phyloP scores from a whole-genome alignment of 2,113 vertebrate genomes.

The Astur gentilis region DNA sequence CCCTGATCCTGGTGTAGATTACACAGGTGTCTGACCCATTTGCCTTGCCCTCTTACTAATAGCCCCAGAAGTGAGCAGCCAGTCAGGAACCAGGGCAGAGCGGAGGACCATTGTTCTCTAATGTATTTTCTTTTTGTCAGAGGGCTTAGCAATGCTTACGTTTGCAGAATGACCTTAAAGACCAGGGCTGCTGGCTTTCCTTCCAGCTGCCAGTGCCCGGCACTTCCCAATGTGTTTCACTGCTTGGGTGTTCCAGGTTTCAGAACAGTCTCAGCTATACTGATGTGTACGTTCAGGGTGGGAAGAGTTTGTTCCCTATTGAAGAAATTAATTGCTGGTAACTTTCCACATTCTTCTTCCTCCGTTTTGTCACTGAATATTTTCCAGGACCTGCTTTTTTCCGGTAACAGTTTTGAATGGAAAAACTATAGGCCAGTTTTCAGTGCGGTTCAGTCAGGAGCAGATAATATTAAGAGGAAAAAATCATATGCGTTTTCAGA shows the following conservation, averaged over 20 bases:
- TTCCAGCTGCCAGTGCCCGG: rapidly evolving
- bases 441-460: slow-evolving; percentile 6
- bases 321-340: slow-evolving; percentile 26
- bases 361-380: slow-evolving; percentile 18
- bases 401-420: neutral
- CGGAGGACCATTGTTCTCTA: neutral
- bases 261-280: neutral
- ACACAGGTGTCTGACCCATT: neutral
- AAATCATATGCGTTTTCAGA: slow-evolving; percentile 8
- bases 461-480: neutral
- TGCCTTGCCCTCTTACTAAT: neutral
- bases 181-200: neutral
- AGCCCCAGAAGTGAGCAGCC: neutral
- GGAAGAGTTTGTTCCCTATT: neutral
- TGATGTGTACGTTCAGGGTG: neutral
- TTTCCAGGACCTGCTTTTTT: slow-evolving; percentile 51
- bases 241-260: neutral
- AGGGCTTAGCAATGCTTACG: neutral
- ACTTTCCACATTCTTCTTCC: slow-evolving; percentile 36
- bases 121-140: neutral
- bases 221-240: neutral
- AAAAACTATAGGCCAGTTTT: neutral
- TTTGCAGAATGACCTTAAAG: neutral
- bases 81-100: neutral
- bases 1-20: rapidly evolving